Base-by-base conservation (phyloP, 2,888 invertebrate species). In the Diarsia dahlii region DNA sequence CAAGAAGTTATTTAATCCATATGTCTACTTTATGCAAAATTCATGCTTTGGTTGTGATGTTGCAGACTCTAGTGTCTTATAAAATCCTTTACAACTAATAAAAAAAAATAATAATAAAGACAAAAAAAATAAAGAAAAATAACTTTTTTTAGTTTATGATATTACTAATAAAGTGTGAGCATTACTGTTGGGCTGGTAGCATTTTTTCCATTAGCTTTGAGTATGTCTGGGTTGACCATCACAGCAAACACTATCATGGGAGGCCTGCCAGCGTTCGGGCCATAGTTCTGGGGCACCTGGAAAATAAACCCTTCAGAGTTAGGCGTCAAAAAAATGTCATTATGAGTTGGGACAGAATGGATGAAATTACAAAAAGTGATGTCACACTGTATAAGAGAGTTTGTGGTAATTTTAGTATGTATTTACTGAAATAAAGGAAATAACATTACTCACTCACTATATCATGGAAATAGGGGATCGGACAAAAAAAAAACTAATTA, bases 141-240 rank as follows among this genome's bases (percentile, higher is more conserved):
- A n/a, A n/a, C n/a, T n/a, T n/a, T 34, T 45, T 4, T 23, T 34
- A 46, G 13, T 6, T 58, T 9, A 28, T 9, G 1, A 18, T 60
- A 60, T 18, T 34, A 18, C 58, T 18, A 46, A 28, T 52, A 20
- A 48, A 34, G 63, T 60, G 3, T 3, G 9, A 46, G 45, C 48
- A 75, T 94, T 94, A 97, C 97, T 90, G 97, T 97, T 58, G 97
- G 95, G 92, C 97, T 97, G 58, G 97, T 94, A 87, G 98, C 97
- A 92, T 97, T 97, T 87, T 98, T 97, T 54, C 98, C 98, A 87
- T 97, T 97, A 67, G 97, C 97, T 90, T 97, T 97, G 62, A 98
- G 95, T 83, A 98, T 97, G 86, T 98, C 97, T 3, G 98, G 98
- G 93, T 98, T 97, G 0, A 97, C 98, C 97, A 98, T 98, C 3